A percentile compares a stretch with the other conserved stretches of the same genome.
Evolutionary conservation across 2,113 vertebrate genomes (phyloP).

Genomic region (Pseudonaja textilis): DNA sequence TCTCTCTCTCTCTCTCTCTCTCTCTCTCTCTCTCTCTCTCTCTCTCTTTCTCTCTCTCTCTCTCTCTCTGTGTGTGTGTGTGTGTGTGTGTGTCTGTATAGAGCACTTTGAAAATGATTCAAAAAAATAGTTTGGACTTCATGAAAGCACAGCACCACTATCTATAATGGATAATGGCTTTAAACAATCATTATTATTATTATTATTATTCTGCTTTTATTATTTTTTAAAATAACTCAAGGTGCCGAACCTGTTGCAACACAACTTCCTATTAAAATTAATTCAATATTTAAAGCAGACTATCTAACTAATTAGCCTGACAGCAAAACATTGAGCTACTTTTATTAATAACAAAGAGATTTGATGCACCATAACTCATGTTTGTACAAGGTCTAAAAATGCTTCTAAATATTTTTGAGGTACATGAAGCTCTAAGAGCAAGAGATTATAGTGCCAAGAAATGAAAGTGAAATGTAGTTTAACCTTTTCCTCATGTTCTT

Average conservation of each 20-base stretch:
- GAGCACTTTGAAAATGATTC: not conserved
- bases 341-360: not conserved
- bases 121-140: not conserved
- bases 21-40: no score
- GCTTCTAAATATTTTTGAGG: not conserved
- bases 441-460: not conserved
- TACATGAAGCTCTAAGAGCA: not conserved
- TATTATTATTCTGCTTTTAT: no score
- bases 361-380: not conserved
- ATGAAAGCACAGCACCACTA: no score
- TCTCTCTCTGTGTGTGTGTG: no score
- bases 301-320: not conserved
- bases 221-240: no score
- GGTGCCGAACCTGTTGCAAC: no score
- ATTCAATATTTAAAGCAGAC: not conserved
- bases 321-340: not conserved
- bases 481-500: slow-evolving; percentile 10
- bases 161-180: not conserved
- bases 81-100: not conserved
- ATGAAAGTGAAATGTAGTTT: slow-evolving; percentile 22
- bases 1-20: no score
- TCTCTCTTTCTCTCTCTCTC: no score
- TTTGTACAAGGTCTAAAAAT: not conserved
- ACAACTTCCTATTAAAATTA: not conserved
- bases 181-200: not conserved